These are phyloP conservation scores for Lampris megalopsis DNA, from an alignment of 2,113 vertebrate species.

Conservation along the genomic window DNA sequence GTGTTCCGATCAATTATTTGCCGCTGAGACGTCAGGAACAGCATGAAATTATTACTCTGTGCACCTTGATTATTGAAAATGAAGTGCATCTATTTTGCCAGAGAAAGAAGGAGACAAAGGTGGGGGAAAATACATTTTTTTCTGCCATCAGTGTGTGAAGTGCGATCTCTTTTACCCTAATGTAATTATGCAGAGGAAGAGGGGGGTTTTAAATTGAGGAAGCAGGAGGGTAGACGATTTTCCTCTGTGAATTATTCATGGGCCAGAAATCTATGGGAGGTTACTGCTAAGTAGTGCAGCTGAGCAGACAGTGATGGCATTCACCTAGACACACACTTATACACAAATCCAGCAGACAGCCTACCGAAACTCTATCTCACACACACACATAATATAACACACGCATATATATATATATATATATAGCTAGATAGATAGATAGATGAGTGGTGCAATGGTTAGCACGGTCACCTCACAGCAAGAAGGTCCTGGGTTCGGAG, in stretches of 20 bases:
- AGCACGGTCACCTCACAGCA: no score
- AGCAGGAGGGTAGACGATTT: slow-evolving; percentile 39
- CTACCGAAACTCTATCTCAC: neutral
- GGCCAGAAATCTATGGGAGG: slow-evolving; percentile 53
- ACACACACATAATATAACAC: slow-evolving; percentile 21
- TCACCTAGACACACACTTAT: slow-evolving; percentile 19
- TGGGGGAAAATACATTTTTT: neutral
- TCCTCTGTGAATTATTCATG: slow-evolving; percentile 70
- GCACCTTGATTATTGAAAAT: slow-evolving; percentile 64
- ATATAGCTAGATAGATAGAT: no score
- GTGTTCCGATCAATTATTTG: slow-evolving; percentile 50
- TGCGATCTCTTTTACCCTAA: slow-evolving; percentile 42
- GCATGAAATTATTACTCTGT: slow-evolving; percentile 48
- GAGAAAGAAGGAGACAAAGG: slow-evolving; percentile 2
- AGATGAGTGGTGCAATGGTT: no score
- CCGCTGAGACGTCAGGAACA: slow-evolving; percentile 12
- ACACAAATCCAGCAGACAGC: neutral
- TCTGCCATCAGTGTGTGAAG: slow-evolving; percentile 42
- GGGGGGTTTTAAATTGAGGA: slow-evolving; percentile 14
- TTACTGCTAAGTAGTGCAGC: slow-evolving; percentile 55
- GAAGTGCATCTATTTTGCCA: slow-evolving; percentile 21
- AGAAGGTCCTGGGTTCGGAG: no score
- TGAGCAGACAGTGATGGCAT: slow-evolving; percentile 39
- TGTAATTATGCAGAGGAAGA: slow-evolving; percentile 52
- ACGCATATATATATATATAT: neutral